Conservation (phyloP, 2,113 vertebrate genomes). For the Varanus salvator region DNA sequence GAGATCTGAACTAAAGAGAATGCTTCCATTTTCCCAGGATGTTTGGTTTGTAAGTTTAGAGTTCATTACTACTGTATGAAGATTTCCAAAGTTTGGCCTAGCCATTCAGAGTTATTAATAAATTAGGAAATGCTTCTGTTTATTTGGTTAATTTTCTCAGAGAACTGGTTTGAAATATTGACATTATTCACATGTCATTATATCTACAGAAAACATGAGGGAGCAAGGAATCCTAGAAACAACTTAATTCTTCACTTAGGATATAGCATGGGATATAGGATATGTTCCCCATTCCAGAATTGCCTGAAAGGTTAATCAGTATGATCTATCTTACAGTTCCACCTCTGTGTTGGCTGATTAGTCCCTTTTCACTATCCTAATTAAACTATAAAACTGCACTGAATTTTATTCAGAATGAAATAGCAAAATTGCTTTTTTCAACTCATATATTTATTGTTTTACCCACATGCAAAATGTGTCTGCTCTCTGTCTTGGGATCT, state of each 20-base stretch:
- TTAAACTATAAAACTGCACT: neutral
- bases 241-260: neutral
- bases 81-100: neutral
- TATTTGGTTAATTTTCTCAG: neutral
- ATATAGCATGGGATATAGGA: neutral
- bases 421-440: neutral
- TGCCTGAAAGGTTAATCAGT: neutral
- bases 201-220: neutral
- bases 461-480: neutral
- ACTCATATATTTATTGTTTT: neutral
- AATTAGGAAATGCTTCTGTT: neutral
- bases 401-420: neutral
- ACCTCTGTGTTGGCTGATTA: neutral
- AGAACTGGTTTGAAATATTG: neutral
- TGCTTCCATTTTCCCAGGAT: neutral
- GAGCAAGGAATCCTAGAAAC: too few relatives aligned
- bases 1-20: conserved; percentile 14
- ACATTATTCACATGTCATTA: neutral
- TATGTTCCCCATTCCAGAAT: neutral
- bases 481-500: neutral
- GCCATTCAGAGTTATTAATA: neutral
- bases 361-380: neutral
- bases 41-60: neutral
- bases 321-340: neutral
- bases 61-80: neutral